Conservation (phyloP, 2,797 vertebrate genomes). For the Leucoraja ocellata region DNA sequence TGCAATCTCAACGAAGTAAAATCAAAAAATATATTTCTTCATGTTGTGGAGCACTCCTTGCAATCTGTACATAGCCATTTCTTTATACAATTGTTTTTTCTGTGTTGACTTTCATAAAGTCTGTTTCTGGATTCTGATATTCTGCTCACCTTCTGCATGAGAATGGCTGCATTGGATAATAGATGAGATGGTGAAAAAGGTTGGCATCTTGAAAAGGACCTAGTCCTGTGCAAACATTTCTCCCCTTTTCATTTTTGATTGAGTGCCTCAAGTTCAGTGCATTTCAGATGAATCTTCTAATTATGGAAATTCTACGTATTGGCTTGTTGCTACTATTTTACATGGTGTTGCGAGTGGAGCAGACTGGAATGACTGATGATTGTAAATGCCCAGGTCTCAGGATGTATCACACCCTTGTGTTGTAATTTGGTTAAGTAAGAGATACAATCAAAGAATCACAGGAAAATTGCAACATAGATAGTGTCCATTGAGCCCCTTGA, state of each 20-base stretch:
- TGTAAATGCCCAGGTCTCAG: neutral
- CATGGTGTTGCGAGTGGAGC: neutral
- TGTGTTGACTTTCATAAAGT: neutral
- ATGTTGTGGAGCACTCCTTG: neutral
- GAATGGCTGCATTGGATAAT: neutral
- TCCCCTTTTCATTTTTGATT: neutral
- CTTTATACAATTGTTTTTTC: neutral
- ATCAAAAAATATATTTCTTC: neutral
- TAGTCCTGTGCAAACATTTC: neutral
- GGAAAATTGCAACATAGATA: too few relatives aligned
- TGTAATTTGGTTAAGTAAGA: neutral
- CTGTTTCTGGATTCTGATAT: neutral
- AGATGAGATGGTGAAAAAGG: neutral
- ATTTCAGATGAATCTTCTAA: neutral
- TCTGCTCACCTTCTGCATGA: neutral
- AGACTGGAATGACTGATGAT: neutral
- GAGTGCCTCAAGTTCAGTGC: neutral
- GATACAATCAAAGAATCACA: too few relatives aligned
- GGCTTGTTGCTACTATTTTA: neutral
- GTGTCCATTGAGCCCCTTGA: too few relatives aligned
- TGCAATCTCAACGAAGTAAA: neutral
- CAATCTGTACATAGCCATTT: neutral
- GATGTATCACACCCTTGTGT: neutral
- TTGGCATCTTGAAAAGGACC: neutral
- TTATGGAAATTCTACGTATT: neutral